phyloP scores from a whole-genome alignment of 1,140 invertebrate genomes.

The Drosophila subpulchrella region DNA sequence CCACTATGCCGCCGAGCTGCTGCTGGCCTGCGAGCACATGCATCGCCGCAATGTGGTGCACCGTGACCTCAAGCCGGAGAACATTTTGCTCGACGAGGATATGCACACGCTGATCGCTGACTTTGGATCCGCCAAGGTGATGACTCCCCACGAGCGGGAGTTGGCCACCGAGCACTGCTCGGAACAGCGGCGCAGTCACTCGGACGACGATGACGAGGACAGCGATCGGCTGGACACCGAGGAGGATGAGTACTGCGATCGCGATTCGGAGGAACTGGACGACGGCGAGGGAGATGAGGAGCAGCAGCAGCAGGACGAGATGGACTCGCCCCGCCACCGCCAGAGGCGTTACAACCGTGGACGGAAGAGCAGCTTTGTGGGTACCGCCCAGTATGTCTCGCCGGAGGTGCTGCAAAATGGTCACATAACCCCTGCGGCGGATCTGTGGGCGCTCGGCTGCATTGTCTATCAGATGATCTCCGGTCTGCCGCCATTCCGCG shows the following conservation, averaged over 20 bases:
- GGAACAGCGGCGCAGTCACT: conserved; percentile 44
- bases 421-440: conserved; percentile 91
- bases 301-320: conserved; percentile 46
- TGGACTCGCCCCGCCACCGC: conserved; percentile 39
- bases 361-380: conserved; percentile 96
- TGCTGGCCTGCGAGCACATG: conserved; percentile 96
- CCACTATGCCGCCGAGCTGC: conserved; percentile 97
- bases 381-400: conserved; percentile 99
- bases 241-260: conserved; percentile 57
- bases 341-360: conserved; percentile 48
- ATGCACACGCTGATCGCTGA: conserved; percentile 99
- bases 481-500: conserved; percentile 96
- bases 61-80: conserved; percentile 96
- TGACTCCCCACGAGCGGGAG: conserved; percentile 85
- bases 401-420: conserved; percentile 96
- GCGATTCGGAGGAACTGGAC: conserved; percentile 42
- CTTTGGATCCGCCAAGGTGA: conserved; percentile 98
- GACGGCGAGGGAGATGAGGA: conserved; percentile 48
- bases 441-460: conserved; percentile 99
- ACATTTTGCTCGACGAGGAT: conserved; percentile 94
- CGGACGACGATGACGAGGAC: conserved; percentile 74
- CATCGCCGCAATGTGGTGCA: conserved; percentile 96
- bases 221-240: conserved; percentile 60
- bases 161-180: conserved; percentile 49
- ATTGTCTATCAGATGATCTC: conserved; percentile 99